phyloP scores from a whole-genome alignment of 2,113 vertebrate species.

The Pseudopipra pipra region DNA sequence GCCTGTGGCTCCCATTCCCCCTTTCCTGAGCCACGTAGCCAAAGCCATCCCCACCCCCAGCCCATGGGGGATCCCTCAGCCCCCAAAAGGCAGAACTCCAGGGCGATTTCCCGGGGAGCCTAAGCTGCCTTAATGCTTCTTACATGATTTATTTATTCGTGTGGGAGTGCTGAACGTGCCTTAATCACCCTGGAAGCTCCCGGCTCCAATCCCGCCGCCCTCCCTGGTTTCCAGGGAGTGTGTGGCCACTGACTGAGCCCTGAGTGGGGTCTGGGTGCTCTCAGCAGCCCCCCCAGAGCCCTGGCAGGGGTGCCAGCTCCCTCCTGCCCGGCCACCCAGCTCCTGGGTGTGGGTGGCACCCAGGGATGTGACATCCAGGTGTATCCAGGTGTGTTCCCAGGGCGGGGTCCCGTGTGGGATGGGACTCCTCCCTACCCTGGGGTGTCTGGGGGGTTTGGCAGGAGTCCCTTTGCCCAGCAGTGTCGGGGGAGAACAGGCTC shows the following conservation, averaged over 20 bases:
- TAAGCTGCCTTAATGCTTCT: constrained; percentile 64
- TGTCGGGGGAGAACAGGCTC: background rate
- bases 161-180: background rate
- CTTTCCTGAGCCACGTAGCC: background rate
- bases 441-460: background rate
- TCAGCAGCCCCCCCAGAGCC: background rate
- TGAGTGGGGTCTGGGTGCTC: accelerated
- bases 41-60: background rate
- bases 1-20: background rate
- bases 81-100: constrained; percentile 37
- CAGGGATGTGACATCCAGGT: accelerated
- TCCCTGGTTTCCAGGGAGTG: background rate
- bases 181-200: constrained; percentile 27
- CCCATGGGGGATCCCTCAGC: background rate
- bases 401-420: background rate
- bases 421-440: background rate
- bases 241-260: accelerated
- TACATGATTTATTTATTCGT: constrained; percentile 57
- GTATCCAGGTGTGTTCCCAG: background rate
- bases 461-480: background rate
- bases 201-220: background rate
- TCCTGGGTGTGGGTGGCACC: background rate
- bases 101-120: background rate
- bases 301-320: background rate
- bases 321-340: background rate